Base-by-base conservation (phyloP, 2,888 invertebrate genomes). In the Tyria jacobaeae region DNA sequence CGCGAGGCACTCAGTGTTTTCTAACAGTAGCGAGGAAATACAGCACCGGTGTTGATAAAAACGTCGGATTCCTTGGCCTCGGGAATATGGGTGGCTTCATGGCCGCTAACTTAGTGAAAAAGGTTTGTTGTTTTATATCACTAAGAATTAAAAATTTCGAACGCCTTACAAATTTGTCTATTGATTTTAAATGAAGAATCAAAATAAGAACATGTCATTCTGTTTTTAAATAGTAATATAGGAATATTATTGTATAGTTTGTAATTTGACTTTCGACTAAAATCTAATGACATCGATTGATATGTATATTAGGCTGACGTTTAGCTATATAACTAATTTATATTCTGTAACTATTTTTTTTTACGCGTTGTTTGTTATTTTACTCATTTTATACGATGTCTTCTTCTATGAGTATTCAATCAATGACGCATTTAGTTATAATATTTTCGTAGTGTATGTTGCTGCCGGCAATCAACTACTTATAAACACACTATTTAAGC, bases 41-140 rank as follows among this genome's bases (percentile, higher is more conserved):
- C 60, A 92, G 94, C 75, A 90, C 90, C 1, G 87, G 87, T 75
- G 73, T 82, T 37, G 91, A 90, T 68, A 94, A 94, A 83, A 95
- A 96, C 90, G 96, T 99, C 68, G 99, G 98, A 0, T 99, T 99
- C 87, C 96, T 99, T 70, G 99, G 99, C 1, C 95, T 99, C 57
- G 99, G 99, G 14, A 99, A 99, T 83, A 99, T 99, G 99, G 99
- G 99, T 12, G 95, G 96, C 12, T 97, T 96, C 80, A 99, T 99
- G 99, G 98, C 98, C 0, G 96, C 95, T 21, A 56, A 56, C 44
- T 35, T 56, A 15, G 56, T 56, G 6, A 56, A 56, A 34, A 56
- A 56, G 56, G 56, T 56, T 48, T 35, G 56, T 47, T 34, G 35
- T 56, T n/a, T 34, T 35, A 5, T 55, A 35, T 0, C 15, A 7